Base-by-base conservation (phyloP, 1,140 invertebrate species). In the Agrypnia vestita region DNA sequence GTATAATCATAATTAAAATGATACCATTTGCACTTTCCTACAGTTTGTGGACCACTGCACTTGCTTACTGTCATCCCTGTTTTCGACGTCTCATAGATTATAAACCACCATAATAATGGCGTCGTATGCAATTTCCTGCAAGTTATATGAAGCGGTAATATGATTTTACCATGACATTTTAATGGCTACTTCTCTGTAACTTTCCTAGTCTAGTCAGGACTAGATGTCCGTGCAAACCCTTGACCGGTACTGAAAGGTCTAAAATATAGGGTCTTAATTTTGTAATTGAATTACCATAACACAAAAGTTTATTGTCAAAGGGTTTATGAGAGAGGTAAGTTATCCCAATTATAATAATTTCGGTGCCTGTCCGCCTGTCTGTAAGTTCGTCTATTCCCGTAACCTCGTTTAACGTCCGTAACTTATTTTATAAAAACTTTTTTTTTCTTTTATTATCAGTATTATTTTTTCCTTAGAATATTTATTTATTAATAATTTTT, bases 121-220 rank as follows among this genome's bases (percentile, higher is more conserved):
- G 46, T 71, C 67, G 67, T 19, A 49, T 71, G 67, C 67, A 71
- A 71, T 71, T 71, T 71, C 67, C 67, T 51, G 67, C 67, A 71
- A 51, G 67, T 71, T 71, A 71, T 71, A 49, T 71, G 67, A 71
- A 51, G 19, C 47, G 61, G 44, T 71, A 35, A 71, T 71, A 47
- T 49, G 46, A 71, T 71, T 51, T 51, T 51, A 25, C 17, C 8
- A 49, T 71, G 46, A 71, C 46, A n/a, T 49, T 71, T 51, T 21
- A 71, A 71, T 21, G 67, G 67, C 10, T 4, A 3, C 11, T 51
- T 51, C 49, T 13, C 11, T 51, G n/a, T 51, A 35, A 35, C 25
- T 35, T 35, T 35, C 25, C 25, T 35, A 35, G 6, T 35, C 25
- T 35, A 35, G 25, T 35, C 25, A 4, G n/a, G 49, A 51, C 49